These are phyloP conservation scores for Hemicentrotus pulcherrimus DNA, from an alignment of 35 echinoderm and acorn worm genomes.

Conservation along the genomic window DNA sequence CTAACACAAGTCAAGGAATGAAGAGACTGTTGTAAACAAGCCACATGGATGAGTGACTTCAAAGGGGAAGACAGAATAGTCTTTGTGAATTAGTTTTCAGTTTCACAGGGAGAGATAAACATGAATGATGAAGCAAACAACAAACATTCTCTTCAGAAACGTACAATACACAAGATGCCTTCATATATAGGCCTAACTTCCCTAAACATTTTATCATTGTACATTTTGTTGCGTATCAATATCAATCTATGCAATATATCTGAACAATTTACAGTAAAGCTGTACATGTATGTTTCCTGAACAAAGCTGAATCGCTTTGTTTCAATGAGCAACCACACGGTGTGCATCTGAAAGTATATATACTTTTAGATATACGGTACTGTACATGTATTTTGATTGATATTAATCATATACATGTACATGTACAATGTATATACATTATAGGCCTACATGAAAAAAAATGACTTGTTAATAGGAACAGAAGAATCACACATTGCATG, in stretches of 20 bases:
- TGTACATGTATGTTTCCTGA: not conserved
- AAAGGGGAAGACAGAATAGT: not conserved
- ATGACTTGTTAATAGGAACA: not conserved
- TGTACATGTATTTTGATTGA: too few relatives aligned
- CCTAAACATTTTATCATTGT: too few relatives aligned
- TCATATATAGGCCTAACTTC: too few relatives aligned
- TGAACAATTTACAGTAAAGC: not conserved
- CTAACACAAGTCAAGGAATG: not conserved
- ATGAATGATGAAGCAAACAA: not conserved
- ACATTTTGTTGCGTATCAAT: too few relatives aligned
- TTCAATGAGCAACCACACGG: not conserved
- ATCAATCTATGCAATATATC: too few relatives aligned
- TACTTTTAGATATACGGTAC: too few relatives aligned
- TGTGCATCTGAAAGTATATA: too few relatives aligned
- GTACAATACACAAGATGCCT: not conserved
- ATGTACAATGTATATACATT: not conserved
- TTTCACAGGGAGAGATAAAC: not conserved
- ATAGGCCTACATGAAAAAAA: not conserved
- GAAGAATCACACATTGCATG: not conserved
- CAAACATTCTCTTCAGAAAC: not conserved
- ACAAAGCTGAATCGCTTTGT: not conserved
- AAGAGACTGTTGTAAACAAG: not conserved
- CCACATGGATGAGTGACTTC: not conserved
- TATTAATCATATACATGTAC: too few relatives aligned
- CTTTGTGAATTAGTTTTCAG: not conserved